phyloP scores from a whole-genome alignment of 1,140 invertebrate genomes.

The Hyposmocoma kahamanoa region DNA sequence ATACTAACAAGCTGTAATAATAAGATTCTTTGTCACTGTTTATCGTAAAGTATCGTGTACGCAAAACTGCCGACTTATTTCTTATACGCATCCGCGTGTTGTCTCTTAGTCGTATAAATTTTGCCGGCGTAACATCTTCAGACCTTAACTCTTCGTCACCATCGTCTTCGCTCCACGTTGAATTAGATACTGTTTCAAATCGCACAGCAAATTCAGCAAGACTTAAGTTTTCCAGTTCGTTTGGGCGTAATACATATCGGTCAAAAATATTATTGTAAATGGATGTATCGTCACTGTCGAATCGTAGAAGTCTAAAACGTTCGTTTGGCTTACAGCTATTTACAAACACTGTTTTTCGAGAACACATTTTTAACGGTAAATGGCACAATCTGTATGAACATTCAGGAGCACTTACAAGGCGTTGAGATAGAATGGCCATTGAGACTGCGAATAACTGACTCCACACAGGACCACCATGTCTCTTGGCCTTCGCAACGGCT shows the following conservation, averaged over 20 bases:
- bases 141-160: conserved; percentile 17
- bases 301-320: conserved; percentile 4
- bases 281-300: not conserved
- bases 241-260: conserved; percentile 3
- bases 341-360: conserved; percentile 6
- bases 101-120: conserved; percentile 25
- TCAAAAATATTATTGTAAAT: conserved; percentile 8
- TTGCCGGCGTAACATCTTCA: conserved; percentile 12
- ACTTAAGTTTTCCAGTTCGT: not conserved
- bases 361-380: conserved; percentile 7
- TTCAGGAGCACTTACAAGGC: conserved; percentile 4
- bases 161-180: conserved; percentile 14
- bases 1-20: conserved; percentile 39
- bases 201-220: not conserved
- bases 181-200: conserved; percentile 8
- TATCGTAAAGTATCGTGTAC: conserved; percentile 41
- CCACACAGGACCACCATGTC: not conserved
- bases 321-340: conserved; percentile 4
- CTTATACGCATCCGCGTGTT: conserved; percentile 26
- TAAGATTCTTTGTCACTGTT: conserved; percentile 35
- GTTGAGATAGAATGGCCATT: conserved; percentile 5
- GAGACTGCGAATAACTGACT: conserved; percentile 3
- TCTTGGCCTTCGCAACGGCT: not conserved
- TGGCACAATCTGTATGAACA: conserved; percentile 7
- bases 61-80: conserved; percentile 29